These are phyloP conservation scores for Pachyuromys duprasi DNA, from an alignment of 2,797 vertebrate genomes.

Conservation along the genomic window DNA sequence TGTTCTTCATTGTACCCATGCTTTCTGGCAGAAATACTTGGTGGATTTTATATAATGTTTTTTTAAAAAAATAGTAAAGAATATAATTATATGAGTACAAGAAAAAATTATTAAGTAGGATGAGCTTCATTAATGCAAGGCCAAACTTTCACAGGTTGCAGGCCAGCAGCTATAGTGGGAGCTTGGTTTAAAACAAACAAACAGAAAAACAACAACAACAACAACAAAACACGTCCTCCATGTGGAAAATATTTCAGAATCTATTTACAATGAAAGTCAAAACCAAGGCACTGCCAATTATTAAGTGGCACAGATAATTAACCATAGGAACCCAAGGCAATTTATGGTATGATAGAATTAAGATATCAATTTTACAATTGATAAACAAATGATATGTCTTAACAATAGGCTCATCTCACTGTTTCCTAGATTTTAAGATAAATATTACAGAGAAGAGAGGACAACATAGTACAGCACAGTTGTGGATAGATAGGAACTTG, in stretches of 20 bases:
- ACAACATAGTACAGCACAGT: background rate
- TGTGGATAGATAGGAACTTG: background rate
- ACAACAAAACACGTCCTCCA: background rate
- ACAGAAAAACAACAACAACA: background rate
- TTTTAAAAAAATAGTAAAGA: background rate
- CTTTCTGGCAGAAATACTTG: background rate
- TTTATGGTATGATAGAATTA: background rate
- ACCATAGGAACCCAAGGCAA: background rate
- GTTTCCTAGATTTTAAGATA: constrained; percentile 19
- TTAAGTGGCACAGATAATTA: background rate
- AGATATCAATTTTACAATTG: background rate
- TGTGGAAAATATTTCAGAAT: background rate
- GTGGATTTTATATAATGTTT: background rate
- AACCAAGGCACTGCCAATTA: background rate
- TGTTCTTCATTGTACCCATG: background rate
- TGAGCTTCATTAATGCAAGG: background rate
- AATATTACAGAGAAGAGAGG: background rate
- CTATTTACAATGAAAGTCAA: background rate
- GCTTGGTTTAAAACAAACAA: background rate
- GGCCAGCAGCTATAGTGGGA: background rate
- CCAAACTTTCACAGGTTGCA: background rate
- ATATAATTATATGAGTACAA: background rate
- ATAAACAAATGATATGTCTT: background rate
- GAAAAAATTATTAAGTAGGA: background rate
- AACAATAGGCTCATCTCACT: background rate